These are phyloP conservation scores for Macrophya alboannulata DNA, from an alignment of 2,888 invertebrate species.

Conservation along the genomic window DNA sequence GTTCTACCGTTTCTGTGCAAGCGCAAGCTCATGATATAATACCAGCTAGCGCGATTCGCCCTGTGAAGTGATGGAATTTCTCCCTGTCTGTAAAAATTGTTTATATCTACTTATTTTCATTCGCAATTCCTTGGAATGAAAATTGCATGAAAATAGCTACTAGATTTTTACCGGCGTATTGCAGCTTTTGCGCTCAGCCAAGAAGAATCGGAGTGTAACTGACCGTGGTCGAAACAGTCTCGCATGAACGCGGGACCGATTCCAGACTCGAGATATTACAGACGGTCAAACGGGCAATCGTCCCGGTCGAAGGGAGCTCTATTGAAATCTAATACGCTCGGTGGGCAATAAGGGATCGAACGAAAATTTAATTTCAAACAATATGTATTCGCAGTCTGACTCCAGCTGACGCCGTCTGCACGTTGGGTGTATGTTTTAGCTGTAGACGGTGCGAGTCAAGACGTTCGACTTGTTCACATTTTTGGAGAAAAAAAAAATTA, in stretches of 20 bases:
- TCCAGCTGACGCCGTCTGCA: not conserved
- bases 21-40: too few species aligned
- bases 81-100: not conserved
- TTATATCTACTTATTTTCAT: not conserved
- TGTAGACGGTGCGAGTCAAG: not conserved
- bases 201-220: constrained; percentile 28
- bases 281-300: constrained; percentile 52
- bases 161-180: constrained; percentile 14
- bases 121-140: not conserved
- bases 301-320: constrained; percentile 42
- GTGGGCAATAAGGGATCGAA: constrained; percentile 37
- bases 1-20: too few species aligned
- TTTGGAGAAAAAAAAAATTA: too few species aligned
- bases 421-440: not conserved
- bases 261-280: constrained; percentile 45
- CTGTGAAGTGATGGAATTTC: not conserved
- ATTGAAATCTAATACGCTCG: constrained; percentile 47
- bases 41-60: too few species aligned
- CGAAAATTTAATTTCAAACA: constrained; percentile 41
- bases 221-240: constrained; percentile 38
- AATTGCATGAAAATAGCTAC: not conserved
- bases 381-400: not conserved
- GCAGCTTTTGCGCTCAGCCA: constrained; percentile 7
- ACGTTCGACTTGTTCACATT: not conserved
- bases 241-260: constrained; percentile 33